Base-by-base conservation (phyloP, 2,888 invertebrate genomes). In the Xestia rhomboidea region DNA sequence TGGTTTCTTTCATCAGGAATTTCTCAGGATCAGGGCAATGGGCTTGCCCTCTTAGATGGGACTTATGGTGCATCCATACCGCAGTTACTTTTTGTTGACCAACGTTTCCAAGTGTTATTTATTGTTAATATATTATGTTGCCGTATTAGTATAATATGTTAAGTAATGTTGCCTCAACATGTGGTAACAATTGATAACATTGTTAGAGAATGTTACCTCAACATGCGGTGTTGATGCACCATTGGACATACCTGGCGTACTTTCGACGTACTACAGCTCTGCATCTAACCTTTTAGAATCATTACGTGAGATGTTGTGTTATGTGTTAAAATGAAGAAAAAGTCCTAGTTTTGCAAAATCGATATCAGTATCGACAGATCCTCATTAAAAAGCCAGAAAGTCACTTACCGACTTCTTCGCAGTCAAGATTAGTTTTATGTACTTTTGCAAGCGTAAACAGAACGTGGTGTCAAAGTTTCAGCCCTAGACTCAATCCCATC, bases 381-480 rank as follows among this genome's bases (percentile, higher is more conserved):
- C 81, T 89, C 86, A 89, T 87, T 85, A 85, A 83, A 84, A 76
- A 85, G 51, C 72, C 72, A 83, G 80, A 80, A 88, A 88, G 83
- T 87, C 76, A 85, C 76, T 84, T 79, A 79, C 49, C 49, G 84
- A 87, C 84, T 87, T 87, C 81, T 81, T 76, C 64, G 38, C 77
- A 87, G 76, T 89, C 87, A 71, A 83, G 87, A 90, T 90, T 90
- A 89, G 87, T 89, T 90, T 90, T 85, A 85, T 86, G 77, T 84
- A 85, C 85, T 86, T 89, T 85, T 84, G 84, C 83, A 88, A 76
- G 83, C 79, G 83, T 88, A 87, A 88, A 88, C 79, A 84, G 84
- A 86, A 86, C 79, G 84, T 82, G 82, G 86, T 76, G 81, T 69
- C 44, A 83, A 89, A 90, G 79, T 90, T 90, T 83, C 44, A 79